These are phyloP conservation scores for Steinernema scapterisci DNA, from an alignment of 2,888 invertebrate genomes.

Conservation along the genomic window DNA sequence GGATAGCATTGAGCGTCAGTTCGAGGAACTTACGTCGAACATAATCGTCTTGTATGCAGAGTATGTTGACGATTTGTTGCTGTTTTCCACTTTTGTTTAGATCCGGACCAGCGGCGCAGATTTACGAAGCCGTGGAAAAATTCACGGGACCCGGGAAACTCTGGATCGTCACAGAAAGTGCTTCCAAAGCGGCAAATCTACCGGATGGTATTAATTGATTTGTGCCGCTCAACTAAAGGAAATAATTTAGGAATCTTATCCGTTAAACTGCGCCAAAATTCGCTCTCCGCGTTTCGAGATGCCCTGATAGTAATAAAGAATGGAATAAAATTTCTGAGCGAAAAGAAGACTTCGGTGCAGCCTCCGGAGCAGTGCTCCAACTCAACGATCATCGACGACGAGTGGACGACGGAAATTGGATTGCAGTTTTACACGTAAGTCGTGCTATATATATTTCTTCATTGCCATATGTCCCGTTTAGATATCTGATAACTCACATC, in stretches of 20 bases:
- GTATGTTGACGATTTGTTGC: conserved; percentile 37
- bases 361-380: conserved; percentile 41
- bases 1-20: conserved; percentile 44
- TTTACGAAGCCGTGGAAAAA: conserved; percentile 46
- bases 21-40: conserved; percentile 63
- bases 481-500: conserved; percentile 41
- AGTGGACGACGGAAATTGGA: conserved; percentile 44
- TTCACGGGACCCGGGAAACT: conserved; percentile 50
- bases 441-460: neutral
- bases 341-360: conserved; percentile 33
- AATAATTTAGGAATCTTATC: conserved; percentile 49
- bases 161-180: conserved; percentile 63
- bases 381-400: conserved; percentile 34
- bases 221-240: too few relatives aligned
- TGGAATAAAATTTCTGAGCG: conserved; percentile 37
- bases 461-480: conserved; percentile 12
- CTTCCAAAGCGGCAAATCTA: conserved; percentile 54
- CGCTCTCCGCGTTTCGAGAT: conserved; percentile 52
- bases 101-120: conserved; percentile 50
- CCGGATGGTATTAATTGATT: conserved; percentile 55
- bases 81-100: conserved; percentile 35
- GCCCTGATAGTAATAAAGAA: conserved; percentile 49
- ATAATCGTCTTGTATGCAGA: conserved; percentile 60
- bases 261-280: conserved; percentile 51
- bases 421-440: conserved; percentile 41